A percentile compares a stretch with the other conserved stretches of the same genome.
phyloP scores from a whole-genome alignment of 2,113 vertebrate genomes.

The Petromus typicus region DNA sequence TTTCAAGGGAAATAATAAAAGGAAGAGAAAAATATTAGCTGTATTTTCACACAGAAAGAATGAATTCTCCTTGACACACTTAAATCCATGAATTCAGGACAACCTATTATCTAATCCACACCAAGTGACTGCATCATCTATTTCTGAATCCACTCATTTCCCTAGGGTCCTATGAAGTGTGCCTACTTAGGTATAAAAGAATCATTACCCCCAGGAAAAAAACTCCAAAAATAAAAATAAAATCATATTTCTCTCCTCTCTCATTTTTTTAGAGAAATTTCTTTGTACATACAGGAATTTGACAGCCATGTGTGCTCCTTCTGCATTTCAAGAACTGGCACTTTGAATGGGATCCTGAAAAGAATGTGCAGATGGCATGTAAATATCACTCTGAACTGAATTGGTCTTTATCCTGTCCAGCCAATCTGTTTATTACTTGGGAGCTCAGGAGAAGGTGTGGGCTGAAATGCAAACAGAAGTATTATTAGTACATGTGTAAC shows the following conservation, averaged over 20 bases:
- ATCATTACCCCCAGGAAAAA: conserved; percentile 5
- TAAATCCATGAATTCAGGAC: conserved; percentile 63
- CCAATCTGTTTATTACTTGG: background rate
- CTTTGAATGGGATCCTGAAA: conserved; percentile 21
- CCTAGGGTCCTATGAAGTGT: conserved; percentile 23
- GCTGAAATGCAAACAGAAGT: background rate
- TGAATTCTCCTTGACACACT: conserved; percentile 62
- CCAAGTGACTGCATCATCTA: background rate
- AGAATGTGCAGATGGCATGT: conserved; percentile 36
- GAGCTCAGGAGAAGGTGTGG: background rate
- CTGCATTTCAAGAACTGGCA: conserved; percentile 39
- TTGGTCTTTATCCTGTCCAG: background rate
- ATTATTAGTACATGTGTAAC: background rate
- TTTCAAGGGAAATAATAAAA: conserved; percentile 29
- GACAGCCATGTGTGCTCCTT: background rate
- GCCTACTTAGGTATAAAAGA: conserved; percentile 26
- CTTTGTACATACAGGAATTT: background rate
- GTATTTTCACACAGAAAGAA: background rate
- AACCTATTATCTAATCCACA: conserved; percentile 39
- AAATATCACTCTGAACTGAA: conserved; percentile 18
- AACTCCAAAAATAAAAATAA: conserved; percentile 21
- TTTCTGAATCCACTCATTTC: conserved; percentile 60
- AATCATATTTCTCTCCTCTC: background rate
- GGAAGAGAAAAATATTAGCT: background rate
- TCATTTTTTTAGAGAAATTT: background rate